Evolutionary conservation across 2,888 invertebrate species (phyloP).

Genomic region (Sinelater perroti): DNA sequence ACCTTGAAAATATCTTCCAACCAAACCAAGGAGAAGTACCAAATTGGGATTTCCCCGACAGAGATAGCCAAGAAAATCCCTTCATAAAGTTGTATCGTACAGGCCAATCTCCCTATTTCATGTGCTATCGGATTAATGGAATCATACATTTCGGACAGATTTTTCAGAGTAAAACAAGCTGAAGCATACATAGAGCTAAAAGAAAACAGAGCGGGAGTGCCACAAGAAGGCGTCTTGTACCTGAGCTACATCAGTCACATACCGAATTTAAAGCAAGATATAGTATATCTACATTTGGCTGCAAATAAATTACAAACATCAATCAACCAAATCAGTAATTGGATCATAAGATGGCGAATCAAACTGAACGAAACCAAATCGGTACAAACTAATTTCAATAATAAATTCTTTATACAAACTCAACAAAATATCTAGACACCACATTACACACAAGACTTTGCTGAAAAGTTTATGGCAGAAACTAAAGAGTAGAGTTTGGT

Average conservation of each 20-base stretch:
- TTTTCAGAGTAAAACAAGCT: conserved; percentile 7
- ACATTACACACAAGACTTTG: conserved; percentile 37
- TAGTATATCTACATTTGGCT: conserved; percentile 39
- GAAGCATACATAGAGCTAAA: conserved; percentile 16
- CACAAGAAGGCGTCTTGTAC: conserved; percentile 1
- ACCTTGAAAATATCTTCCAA: too few species aligned
- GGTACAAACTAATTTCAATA: conserved; percentile 39
- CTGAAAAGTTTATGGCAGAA: conserved; percentile 5
- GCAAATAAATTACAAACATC: too few species aligned
- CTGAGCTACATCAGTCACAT: conserved; percentile 37
- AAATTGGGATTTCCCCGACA: too few species aligned
- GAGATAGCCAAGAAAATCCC: too few species aligned
- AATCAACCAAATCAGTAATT: too few species aligned
- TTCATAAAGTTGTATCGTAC: too few species aligned
- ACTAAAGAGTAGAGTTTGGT: too few species aligned
- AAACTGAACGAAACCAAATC: conserved; percentile 38
- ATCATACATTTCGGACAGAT: too few species aligned
- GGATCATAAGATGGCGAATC: conserved; percentile 40
- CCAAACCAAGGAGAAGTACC: too few species aligned
- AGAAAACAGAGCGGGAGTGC: conserved; percentile 12
- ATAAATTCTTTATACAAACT: conserved; percentile 26
- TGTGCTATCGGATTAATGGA: too few species aligned
- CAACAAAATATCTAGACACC: conserved; percentile 42
- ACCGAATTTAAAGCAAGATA: conserved; percentile 21
- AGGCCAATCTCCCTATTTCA: too few species aligned